phyloP scores from a whole-genome alignment of 2,888 invertebrate genomes.

The Alloplasta piceator region DNA sequence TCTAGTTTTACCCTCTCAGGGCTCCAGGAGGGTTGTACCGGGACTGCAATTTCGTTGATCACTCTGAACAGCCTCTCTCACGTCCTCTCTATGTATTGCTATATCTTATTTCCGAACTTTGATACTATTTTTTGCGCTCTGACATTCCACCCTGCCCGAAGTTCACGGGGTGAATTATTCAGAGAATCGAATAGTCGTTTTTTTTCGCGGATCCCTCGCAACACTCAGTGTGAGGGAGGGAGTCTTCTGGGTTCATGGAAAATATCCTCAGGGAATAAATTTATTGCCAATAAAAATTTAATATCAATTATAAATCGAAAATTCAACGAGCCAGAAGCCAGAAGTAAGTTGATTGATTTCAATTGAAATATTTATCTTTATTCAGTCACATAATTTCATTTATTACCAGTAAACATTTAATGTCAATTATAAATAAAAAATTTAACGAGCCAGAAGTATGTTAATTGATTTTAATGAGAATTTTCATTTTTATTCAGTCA shows the following conservation, averaged over 20 bases:
- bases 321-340: too few relatives aligned
- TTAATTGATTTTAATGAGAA: too few relatives aligned
- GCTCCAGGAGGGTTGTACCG: neutral
- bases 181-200: neutral
- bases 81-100: slow-evolving; percentile 1
- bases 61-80: slow-evolving; percentile 20
- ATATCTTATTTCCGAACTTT: slow-evolving; percentile 1
- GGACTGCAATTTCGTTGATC: slow-evolving; percentile 47
- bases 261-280: neutral
- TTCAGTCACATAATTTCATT: too few relatives aligned
- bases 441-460: too few relatives aligned
- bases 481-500: too few relatives aligned
- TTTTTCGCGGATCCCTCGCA: neutral
- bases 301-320: too few relatives aligned
- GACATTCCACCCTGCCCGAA: slow-evolving; percentile 2
- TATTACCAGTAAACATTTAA: neutral
- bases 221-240: too few relatives aligned
- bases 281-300: neutral
- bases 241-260: neutral
- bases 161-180: neutral
- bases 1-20: slow-evolving; percentile 17
- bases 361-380: too few relatives aligned
- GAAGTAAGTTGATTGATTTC: too few relatives aligned
- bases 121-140: neutral
- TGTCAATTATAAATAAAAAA: too few relatives aligned